Base-by-base conservation (phyloP, 1,140 invertebrate species). In the Fopius arisanus region DNA sequence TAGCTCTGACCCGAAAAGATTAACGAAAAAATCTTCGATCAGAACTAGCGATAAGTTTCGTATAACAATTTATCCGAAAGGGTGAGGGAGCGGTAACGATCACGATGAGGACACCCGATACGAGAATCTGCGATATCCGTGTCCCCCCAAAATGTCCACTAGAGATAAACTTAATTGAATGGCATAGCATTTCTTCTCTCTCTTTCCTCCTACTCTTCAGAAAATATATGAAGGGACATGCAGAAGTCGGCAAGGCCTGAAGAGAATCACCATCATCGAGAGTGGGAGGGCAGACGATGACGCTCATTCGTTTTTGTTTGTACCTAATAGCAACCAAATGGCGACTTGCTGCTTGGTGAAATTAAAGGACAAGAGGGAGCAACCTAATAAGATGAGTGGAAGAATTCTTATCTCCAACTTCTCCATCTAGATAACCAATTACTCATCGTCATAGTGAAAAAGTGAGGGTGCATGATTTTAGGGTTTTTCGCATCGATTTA, bases 81-180 rank as follows among this genome's bases (percentile, higher is more conserved):
- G 69, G 21, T 33, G 41, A 26, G 67, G 43, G 70, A 62, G 31
- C 65, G 74, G 28, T 65, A 51, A 73, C 41, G 21, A 72, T 33
- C 67, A 51, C 67, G 67, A 73, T 69, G 54, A 72, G 51, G 65
- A 71, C 66, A 73, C 43, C 70, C 51, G 71, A 76, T 77, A 77
- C 74, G n/a, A 21, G 43, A 51, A 51, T 51, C n/a, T 51, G 19
- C 43, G 14, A 68, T 73, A 62, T 59, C 71, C 67, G 71, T 76
- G 75, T 73, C 75, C 62, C 72, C 75, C 75, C 71, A 72, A 77
- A 77, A 77, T 72, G 74, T 51, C 43, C 74, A 67, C 65, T 19
- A 66, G 59, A 77, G 78, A 79, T 79, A 79, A 79, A 79, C 72
- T 79, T 79, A 79, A 79, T 79, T 79, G 78, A 79, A 79, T 79